A percentile compares a stretch with the other conserved stretches of the same genome.
Evolutionary conservation across 2,888 invertebrate species (phyloP).

Genomic region (Hemaris fuciformis): DNA sequence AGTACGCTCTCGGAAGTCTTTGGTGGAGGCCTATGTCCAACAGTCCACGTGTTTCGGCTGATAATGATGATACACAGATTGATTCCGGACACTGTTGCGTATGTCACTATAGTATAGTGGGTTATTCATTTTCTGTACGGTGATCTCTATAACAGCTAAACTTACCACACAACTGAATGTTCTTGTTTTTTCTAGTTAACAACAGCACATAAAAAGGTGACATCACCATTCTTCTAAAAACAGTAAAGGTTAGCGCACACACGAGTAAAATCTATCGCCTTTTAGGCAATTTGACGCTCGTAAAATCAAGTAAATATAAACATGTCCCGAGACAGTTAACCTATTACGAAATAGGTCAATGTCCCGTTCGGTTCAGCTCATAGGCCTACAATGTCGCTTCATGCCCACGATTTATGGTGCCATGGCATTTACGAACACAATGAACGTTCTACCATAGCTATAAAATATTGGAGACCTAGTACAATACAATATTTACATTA

Average conservation of each 20-base stretch:
- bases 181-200: background rate
- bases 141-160: no score
- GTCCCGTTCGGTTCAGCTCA: slow-evolving; percentile 43
- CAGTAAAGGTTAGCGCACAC: background rate
- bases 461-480: background rate
- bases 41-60: no score
- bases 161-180: no score
- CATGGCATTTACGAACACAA: slow-evolving; percentile 67
- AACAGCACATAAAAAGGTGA: background rate
- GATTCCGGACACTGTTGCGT: no score
- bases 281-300: background rate
- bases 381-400: slow-evolving; percentile 55
- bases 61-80: no score
- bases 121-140: no score
- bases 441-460: background rate
- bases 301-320: slow-evolving; percentile 9
- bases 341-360: slow-evolving; percentile 64
- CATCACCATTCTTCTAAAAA: background rate
- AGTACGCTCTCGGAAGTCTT: no score
- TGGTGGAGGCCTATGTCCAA: no score
- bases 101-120: no score
- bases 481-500: background rate
- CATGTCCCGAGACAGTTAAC: slow-evolving; percentile 35
- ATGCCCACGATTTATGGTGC: slow-evolving; percentile 65
- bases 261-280: background rate